A percentile compares a stretch with the other conserved stretches of the same genome.
phyloP scores from a whole-genome alignment of 2,113 vertebrate species.

The Acrocephalus arundinaceus region DNA sequence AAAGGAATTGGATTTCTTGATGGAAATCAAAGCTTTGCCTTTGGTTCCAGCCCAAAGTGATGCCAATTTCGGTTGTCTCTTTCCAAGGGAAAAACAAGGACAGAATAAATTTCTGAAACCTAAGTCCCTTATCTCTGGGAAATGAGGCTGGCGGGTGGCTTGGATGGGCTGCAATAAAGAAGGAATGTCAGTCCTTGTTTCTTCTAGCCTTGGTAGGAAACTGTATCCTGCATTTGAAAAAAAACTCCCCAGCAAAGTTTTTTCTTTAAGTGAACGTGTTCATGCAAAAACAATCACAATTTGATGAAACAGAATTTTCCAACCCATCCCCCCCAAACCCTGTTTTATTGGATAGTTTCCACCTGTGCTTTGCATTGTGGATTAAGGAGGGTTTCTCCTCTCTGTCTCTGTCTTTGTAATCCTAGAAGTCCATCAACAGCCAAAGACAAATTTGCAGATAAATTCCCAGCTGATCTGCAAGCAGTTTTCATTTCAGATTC shows the following conservation, averaged over 20 bases:
- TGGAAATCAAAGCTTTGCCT: not conserved
- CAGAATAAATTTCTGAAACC: not conserved
- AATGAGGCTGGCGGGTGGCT: not conserved
- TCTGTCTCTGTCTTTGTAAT: not conserved
- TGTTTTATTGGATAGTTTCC: not conserved
- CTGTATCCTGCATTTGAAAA: not conserved
- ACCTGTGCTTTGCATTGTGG: not conserved
- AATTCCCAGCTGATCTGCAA: slow-evolving; percentile 34
- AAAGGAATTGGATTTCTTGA: not conserved
- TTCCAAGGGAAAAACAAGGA: not conserved
- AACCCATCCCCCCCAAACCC: not conserved
- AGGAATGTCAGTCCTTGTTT: not conserved
- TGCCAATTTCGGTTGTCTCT: not conserved
- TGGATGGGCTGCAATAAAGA: not conserved
- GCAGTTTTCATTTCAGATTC: slow-evolving; percentile 50
- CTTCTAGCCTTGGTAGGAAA: not conserved
- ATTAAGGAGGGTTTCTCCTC: slow-evolving; percentile 41
- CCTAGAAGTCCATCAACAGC: not conserved
- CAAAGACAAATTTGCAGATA: slow-evolving; percentile 6
- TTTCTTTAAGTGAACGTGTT: not conserved
- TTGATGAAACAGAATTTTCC: not conserved
- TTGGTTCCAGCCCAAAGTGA: not conserved
- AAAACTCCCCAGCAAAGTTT: not conserved
- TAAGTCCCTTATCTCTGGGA: not conserved
- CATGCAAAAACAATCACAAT: not conserved